Percentiles rank a stretch among this genome's conserved stretches.
These are phyloP conservation scores for Cyphomyrmex costatus DNA, from an alignment of 1,140 invertebrate genomes.

Conservation along the genomic window DNA sequence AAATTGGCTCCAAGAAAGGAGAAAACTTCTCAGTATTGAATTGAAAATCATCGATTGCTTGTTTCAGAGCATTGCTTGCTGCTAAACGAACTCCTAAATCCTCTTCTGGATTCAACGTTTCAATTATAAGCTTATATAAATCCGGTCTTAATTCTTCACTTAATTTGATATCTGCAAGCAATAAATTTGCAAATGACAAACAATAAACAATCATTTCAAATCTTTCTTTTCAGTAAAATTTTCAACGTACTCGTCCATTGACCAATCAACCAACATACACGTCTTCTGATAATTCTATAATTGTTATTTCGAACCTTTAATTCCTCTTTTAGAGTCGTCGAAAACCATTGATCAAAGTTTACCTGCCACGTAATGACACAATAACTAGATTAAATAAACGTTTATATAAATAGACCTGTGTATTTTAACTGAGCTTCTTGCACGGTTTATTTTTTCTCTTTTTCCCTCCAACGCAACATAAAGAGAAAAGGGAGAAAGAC, in stretches of 20 bases:
- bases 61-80: constrained; percentile 92
- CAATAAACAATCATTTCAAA: background rate
- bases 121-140: constrained; percentile 93
- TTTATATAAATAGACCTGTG: background rate
- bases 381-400: constrained; percentile 40
- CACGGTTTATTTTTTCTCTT: too few relatives aligned
- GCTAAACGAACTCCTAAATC: constrained; percentile 95
- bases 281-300: constrained; percentile 95
- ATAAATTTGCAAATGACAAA: constrained; percentile 19
- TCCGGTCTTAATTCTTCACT: constrained; percentile 92
- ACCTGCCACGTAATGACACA: constrained; percentile 86
- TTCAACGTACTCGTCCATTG: constrained; percentile 80
- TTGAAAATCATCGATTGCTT: constrained; percentile 96
- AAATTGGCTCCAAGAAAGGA: constrained; percentile 92
- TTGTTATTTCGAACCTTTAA: constrained; percentile 93
- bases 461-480: too few relatives aligned
- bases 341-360: constrained; percentile 97
- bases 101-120: constrained; percentile 90
- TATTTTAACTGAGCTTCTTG: too few relatives aligned
- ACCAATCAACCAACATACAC: constrained; percentile 95
- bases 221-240: constrained; percentile 13
- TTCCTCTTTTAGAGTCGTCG: constrained; percentile 93
- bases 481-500: too few relatives aligned
- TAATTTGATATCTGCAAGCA: constrained; percentile 91
- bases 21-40: constrained; percentile 95